Conservation (phyloP, 2,113 vertebrate genomes). For the Pampusana beccarii region DNA sequence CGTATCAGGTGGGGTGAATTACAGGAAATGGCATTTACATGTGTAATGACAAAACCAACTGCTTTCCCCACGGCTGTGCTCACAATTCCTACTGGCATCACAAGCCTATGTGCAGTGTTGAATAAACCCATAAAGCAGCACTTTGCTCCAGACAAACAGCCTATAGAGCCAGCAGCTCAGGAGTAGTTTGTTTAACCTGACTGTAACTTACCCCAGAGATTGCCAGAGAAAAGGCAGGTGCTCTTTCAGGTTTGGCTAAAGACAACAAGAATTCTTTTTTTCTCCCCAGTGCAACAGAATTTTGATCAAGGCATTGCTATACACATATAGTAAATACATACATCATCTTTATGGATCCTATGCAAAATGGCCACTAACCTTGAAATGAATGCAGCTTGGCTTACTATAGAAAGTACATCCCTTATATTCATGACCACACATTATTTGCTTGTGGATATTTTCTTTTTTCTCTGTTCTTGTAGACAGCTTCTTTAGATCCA, state of each 20-base stretch:
- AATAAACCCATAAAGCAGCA: neutral
- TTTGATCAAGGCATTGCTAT: neutral
- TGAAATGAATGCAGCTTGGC: constrained; percentile 85
- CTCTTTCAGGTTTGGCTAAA: neutral
- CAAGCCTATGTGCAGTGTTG: neutral
- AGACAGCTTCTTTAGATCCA: neutral
- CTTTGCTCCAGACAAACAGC: neutral
- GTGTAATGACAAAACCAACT: neutral
- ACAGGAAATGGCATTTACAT: neutral
- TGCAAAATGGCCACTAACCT: constrained; percentile 73
- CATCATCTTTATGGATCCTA: neutral
- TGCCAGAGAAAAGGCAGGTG: neutral
- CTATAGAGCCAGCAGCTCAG: neutral
- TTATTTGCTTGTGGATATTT: constrained; percentile 60
- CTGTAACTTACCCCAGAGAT: neutral
- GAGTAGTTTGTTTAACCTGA: neutral
- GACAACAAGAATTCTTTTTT: neutral
- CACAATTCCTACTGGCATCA: neutral
- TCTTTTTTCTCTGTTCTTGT: constrained; percentile 59
- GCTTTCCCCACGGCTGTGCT: neutral
- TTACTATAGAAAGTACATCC: constrained; percentile 85
- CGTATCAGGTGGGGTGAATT: neutral
- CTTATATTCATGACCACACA: constrained; percentile 67
- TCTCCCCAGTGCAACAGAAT: neutral
- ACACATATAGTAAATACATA: neutral